Evolutionary conservation across 2,113 vertebrate species (phyloP).

Genomic region (Dolichallabes microphthalmus): DNA sequence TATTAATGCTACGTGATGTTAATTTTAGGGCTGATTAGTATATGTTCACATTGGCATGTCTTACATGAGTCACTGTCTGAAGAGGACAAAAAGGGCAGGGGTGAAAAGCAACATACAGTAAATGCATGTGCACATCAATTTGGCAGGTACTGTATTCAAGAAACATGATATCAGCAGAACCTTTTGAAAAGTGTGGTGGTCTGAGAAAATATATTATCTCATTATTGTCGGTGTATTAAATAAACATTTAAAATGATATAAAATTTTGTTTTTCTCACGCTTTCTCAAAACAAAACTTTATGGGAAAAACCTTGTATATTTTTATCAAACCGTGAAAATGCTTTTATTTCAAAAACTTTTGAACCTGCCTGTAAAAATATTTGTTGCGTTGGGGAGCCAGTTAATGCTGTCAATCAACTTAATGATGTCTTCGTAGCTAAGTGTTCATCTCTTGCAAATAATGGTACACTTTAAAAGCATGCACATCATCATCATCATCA

Average conservation of each 20-base stretch:
- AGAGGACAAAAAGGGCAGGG: background rate
- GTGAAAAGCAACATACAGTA: too few relatives aligned
- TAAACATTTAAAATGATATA: too few relatives aligned
- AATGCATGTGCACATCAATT: background rate
- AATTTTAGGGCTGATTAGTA: too few relatives aligned
- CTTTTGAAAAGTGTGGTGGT: background rate
- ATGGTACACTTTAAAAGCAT: background rate
- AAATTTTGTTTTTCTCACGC: background rate
- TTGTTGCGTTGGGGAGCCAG: background rate
- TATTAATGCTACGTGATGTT: too few relatives aligned
- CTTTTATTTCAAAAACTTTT: background rate
- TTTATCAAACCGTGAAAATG: background rate
- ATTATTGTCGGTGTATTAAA: background rate
- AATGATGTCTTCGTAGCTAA: background rate
- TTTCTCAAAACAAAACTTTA: too few relatives aligned
- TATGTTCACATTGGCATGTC: too few relatives aligned
- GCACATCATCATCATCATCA: background rate
- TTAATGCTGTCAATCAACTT: background rate
- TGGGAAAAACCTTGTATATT: background rate
- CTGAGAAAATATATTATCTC: background rate
- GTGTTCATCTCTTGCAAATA: background rate
- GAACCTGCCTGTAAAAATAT: background rate
- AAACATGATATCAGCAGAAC: background rate
- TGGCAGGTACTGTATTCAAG: background rate
- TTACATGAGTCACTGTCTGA: background rate